Evolutionary conservation across 2,888 invertebrate genomes (phyloP).

Genomic region (Zaprionus obscuricornis): DNA sequence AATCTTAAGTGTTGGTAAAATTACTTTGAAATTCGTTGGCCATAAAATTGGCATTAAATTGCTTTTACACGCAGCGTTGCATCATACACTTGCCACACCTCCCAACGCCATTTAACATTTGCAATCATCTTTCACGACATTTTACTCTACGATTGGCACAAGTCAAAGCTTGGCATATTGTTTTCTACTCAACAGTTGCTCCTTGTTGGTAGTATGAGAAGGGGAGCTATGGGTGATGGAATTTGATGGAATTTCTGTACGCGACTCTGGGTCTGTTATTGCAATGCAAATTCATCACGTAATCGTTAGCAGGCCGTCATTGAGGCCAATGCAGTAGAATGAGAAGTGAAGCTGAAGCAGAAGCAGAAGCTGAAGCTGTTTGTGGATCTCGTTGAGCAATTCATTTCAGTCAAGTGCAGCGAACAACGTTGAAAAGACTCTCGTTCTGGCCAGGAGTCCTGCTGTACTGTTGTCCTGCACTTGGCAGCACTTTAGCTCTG

Average conservation of each 20-base stretch:
- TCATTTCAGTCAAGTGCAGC: slow-evolving; percentile 72
- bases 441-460: slow-evolving; percentile 16
- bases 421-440: slow-evolving; percentile 53
- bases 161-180: slow-evolving; percentile 54
- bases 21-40: slow-evolving; percentile 39
- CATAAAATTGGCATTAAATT: slow-evolving; percentile 72
- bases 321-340: too few relatives aligned
- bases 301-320: slow-evolving; percentile 69
- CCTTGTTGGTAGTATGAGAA: not conserved
- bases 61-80: slow-evolving; percentile 67
- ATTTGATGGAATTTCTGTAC: too few relatives aligned
- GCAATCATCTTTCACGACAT: not conserved
- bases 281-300: slow-evolving; percentile 74
- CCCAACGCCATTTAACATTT: slow-evolving; percentile 36
- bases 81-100: too few relatives aligned
- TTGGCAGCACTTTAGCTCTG: slow-evolving; percentile 41
- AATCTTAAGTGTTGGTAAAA: slow-evolving; percentile 10
- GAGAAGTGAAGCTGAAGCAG: slow-evolving; percentile 9
- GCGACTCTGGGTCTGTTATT: slow-evolving; percentile 46
- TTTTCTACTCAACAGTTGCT: too few relatives aligned
- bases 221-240: not conserved
- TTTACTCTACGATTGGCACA: slow-evolving; percentile 35
- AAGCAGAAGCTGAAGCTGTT: slow-evolving; percentile 1
- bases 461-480: slow-evolving; percentile 29
- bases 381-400: slow-evolving; percentile 37